Evolutionary conservation across 2,888 invertebrate genomes (phyloP).

Genomic region (Leucania comma): DNA sequence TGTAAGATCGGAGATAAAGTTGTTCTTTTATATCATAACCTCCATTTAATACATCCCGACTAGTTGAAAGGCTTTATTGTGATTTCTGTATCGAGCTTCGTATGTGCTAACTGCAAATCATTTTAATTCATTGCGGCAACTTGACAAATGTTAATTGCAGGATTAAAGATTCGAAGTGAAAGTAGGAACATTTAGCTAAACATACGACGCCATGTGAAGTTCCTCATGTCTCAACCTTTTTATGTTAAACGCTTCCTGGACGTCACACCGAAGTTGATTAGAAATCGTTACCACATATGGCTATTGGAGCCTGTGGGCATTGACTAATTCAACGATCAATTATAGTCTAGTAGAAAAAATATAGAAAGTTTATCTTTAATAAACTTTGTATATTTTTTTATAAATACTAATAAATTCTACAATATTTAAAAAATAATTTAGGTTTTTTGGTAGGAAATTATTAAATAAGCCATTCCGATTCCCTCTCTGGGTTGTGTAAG

Average conservation of each 20-base stretch:
- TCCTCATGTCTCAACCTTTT: slow-evolving; percentile 49
- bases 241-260: slow-evolving; percentile 53
- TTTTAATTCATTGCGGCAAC: slow-evolving; percentile 1
- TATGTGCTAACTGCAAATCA: slow-evolving; percentile 15
- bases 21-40: not conserved
- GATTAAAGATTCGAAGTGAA: slow-evolving; percentile 57
- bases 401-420: too few species aligned
- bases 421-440: too few species aligned
- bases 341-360: too few species aligned
- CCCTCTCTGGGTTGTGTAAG: too few species aligned
- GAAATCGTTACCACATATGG: slow-evolving; percentile 47
- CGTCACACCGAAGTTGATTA: slow-evolving; percentile 53
- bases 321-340: slow-evolving; percentile 12
- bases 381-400: too few species aligned
- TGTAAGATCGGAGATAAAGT: not conserved
- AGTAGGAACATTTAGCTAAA: slow-evolving; percentile 45
- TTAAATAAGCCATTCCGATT: too few species aligned
- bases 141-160: slow-evolving; percentile 37
- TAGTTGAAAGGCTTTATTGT: not conserved
- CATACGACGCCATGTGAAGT: slow-evolving; percentile 31
- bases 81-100: not conserved
- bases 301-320: slow-evolving; percentile 1
- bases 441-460: too few species aligned
- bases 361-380: too few species aligned
- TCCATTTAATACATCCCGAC: not conserved